phyloP scores from a whole-genome alignment of 2,113 vertebrate genomes.

The Polypterus senegalus region DNA sequence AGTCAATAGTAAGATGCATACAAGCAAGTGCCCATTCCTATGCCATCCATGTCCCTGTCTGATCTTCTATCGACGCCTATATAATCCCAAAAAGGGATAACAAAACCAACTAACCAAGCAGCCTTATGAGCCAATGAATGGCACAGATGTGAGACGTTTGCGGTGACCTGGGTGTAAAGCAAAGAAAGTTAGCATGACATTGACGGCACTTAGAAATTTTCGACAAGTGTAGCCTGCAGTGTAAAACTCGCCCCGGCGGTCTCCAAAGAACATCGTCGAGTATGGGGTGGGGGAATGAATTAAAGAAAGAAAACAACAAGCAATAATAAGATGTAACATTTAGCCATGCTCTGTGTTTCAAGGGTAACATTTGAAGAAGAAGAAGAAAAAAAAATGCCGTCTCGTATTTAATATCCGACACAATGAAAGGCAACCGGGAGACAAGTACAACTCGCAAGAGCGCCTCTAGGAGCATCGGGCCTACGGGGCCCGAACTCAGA shows the following conservation, averaged over 20 bases:
- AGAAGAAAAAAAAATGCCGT: slow-evolving; percentile 39
- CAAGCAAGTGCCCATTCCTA: too few species aligned
- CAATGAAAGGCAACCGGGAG: slow-evolving; percentile 30
- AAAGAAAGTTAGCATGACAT: not conserved
- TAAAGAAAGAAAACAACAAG: slow-evolving; percentile 11
- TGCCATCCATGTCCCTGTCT: too few species aligned
- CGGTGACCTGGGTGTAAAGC: not conserved
- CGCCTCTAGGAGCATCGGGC: slow-evolving; percentile 26
- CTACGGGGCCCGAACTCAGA: slow-evolving; percentile 32
- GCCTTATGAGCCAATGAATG: too few species aligned
- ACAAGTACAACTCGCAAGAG: slow-evolving; percentile 10
- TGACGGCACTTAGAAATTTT: not conserved
- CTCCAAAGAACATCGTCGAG: too few species aligned
- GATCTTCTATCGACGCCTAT: too few species aligned
- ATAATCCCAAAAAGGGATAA: too few species aligned
- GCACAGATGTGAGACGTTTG: not conserved
- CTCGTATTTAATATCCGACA: slow-evolving; percentile 49
- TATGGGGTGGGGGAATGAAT: slow-evolving; percentile 5
- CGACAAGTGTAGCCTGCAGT: slow-evolving; percentile 3
- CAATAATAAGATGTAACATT: slow-evolving; percentile 21
- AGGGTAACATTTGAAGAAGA: slow-evolving; percentile 18
- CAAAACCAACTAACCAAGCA: too few species aligned
- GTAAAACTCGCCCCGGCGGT: not conserved
- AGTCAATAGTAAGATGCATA: too few species aligned
- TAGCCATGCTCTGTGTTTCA: slow-evolving; percentile 21